phyloP scores from a whole-genome alignment of 1,140 invertebrate genomes.

The Anastatus disparis region DNA sequence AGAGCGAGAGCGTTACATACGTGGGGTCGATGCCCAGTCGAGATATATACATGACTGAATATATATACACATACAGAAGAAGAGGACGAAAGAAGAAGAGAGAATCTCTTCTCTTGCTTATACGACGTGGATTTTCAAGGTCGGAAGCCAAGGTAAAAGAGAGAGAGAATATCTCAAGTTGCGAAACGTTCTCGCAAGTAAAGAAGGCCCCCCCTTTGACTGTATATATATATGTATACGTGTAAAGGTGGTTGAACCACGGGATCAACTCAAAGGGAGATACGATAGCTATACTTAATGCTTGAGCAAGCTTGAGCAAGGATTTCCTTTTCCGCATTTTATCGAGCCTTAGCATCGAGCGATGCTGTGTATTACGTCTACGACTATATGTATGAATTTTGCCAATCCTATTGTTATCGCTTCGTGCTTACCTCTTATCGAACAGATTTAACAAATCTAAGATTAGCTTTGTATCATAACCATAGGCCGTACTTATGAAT shows the following conservation, averaged over 20 bases:
- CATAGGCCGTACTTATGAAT: no score
- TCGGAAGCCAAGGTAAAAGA: slow-evolving; percentile 27
- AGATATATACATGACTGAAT: background rate
- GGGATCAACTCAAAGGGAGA: no score
- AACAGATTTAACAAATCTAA: no score
- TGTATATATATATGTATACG: no score
- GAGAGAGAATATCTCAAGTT: slow-evolving; percentile 9
- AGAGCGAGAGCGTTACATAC: background rate
- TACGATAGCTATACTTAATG: background rate
- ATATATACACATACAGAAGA: background rate
- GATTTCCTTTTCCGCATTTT: no score
- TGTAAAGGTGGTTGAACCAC: slow-evolving; percentile 38
- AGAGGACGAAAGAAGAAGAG: background rate
- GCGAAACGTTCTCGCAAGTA: slow-evolving; percentile 20
- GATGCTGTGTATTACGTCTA: no score
- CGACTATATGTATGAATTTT: no score
- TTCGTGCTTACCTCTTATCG: no score
- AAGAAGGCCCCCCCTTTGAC: no score
- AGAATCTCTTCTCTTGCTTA: slow-evolving; percentile 22
- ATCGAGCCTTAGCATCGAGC: no score
- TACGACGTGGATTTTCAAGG: slow-evolving; percentile 35
- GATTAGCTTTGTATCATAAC: no score
- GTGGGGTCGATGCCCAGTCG: slow-evolving; percentile 34
- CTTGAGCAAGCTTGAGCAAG: background rate
- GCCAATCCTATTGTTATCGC: no score